Evolutionary conservation across 2,888 invertebrate species (phyloP), one percentile per base, ranked within the genome.

Genomic region (Erebia ligea): DNA sequence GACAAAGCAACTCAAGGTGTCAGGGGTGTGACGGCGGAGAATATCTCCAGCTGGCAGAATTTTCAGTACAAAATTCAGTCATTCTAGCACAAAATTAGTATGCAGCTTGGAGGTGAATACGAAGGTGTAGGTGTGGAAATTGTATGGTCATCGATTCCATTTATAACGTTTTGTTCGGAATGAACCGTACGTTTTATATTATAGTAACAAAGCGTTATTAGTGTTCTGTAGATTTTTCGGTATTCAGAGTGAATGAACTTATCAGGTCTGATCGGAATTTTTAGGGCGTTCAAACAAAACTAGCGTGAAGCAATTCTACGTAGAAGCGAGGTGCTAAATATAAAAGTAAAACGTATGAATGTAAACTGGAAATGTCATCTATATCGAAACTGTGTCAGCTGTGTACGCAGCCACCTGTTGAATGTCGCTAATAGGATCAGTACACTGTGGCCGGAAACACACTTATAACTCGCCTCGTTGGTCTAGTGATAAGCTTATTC

Each of bases 261-360:
- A 11, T 17, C 40, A 42, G 59, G 4, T 59, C 34, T 17, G n/a
- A 1, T 42, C 2, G 40, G 10, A 52, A 40, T 17, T 42, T 58
- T 42, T 42, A 42, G 59, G 40, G 42, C 65, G 6, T 66, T 69
- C 67, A 50, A 62, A 67, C 63, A 68, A 56, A 67, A 67, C 21
- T 62, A 52, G 17, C 19, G 65, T 59, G 62, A 72, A 69, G 69
- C 69, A 52, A 57, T 48, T 61, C 64, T 71, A 72, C 71, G 65
- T 52, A 62, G 65, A 66, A 73, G 58, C 56, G 67, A 73, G 70
- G 67, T 65, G 75, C 71, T 77, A 76, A 77, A 73, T 73, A 65
- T 69, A 70, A 73, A 68, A 72, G 69, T 71, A 72, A 56, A 61
- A 59, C 70, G 58, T 66, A 69, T 68, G 68, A 68, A 71, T 67